A percentile compares a stretch with the other conserved stretches of the same genome.
These are phyloP conservation scores for Eupithecia pulchellata DNA, from an alignment of 2,888 invertebrate species.

Conservation along the genomic window DNA sequence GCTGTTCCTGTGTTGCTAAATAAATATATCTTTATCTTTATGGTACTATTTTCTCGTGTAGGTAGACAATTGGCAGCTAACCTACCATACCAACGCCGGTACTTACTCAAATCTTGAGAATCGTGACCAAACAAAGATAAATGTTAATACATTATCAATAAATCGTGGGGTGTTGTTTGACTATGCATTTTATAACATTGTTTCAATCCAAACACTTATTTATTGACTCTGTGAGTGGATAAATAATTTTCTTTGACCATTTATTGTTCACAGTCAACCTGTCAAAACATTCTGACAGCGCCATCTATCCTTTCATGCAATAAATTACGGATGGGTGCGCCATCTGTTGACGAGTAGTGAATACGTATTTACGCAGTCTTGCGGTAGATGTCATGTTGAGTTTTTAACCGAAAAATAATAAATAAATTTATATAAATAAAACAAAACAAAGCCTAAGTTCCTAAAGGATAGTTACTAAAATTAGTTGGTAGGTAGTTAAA, in stretches of 20 bases:
- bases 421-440: no score
- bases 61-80: not conserved
- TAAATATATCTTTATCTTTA: no score
- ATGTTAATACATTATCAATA: slow-evolving; percentile 34
- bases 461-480: no score
- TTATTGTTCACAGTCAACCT: not conserved
- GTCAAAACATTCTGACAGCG: slow-evolving; percentile 29
- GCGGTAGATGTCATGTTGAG: slow-evolving; percentile 11
- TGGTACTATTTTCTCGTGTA: not conserved
- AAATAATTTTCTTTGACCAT: slow-evolving; percentile 18
- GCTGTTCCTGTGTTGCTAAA: no score
- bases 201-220: slow-evolving; percentile 29
- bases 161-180: slow-evolving; percentile 34
- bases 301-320: slow-evolving; percentile 40
- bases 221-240: slow-evolving; percentile 25
- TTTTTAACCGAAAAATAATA: not conserved
- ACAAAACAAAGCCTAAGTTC: no score
- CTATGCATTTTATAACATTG: slow-evolving; percentile 26
- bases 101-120: slow-evolving; percentile 28
- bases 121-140: slow-evolving; percentile 43
- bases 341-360: slow-evolving; percentile 66
- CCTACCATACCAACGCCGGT: not conserved
- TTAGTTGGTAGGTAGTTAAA: no score
- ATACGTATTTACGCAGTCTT: slow-evolving; percentile 1
- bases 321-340: slow-evolving; percentile 46